Conservation (phyloP, 2,797 vertebrate species). For the Alexandromys oeconomus region DNA sequence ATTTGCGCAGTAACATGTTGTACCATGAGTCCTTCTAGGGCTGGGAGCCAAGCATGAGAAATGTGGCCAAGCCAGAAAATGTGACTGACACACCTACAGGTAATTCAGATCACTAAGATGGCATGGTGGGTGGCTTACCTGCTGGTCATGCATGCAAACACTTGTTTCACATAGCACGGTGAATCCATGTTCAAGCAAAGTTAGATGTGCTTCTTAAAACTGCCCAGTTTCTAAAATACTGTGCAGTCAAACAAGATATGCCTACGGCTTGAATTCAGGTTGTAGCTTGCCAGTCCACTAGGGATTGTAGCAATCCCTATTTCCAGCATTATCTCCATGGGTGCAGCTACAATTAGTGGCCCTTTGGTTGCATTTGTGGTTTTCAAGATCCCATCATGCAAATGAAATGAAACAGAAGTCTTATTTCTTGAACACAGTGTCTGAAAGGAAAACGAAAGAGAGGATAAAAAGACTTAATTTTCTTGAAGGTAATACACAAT, state of each 20-base stretch:
- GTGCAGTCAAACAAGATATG: background rate
- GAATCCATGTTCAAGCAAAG: background rate
- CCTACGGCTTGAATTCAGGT: background rate
- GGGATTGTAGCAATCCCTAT: background rate
- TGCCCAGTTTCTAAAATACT: background rate
- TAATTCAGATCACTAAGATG: background rate
- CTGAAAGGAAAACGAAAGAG: conserved; percentile 40
- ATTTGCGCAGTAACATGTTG: background rate
- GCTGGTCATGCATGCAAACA: background rate
- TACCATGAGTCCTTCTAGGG: background rate
- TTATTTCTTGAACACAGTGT: background rate
- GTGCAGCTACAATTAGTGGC: background rate
- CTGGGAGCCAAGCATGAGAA: background rate
- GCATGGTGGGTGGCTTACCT: background rate
- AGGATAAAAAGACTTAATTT: background rate
- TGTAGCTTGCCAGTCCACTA: background rate
- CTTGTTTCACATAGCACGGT: background rate
- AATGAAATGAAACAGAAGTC: background rate
- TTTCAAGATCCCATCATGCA: conserved; percentile 26
- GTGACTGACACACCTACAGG: background rate
- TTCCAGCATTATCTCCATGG: background rate
- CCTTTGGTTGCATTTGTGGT: background rate
- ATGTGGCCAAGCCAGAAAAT: background rate
- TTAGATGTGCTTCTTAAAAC: background rate
- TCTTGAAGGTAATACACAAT: background rate